A percentile compares a stretch with the other conserved stretches of the same genome.
These are phyloP conservation scores for Tenebrosternarchus preto DNA, from an alignment of 2,113 vertebrate genomes.

Conservation along the genomic window DNA sequence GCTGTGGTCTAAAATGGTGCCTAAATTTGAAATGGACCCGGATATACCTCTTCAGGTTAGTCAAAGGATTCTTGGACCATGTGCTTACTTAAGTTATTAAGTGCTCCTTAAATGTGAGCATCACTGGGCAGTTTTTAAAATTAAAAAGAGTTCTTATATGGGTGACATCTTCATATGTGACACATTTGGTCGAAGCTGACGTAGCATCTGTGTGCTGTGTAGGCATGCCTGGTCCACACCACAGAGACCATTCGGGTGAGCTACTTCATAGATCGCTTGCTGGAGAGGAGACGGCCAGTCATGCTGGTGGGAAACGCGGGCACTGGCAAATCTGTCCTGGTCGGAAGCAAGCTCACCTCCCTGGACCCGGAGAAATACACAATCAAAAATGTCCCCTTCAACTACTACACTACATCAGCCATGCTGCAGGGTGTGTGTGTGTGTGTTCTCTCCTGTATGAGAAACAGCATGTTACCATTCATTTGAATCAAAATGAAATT, in stretches of 20 bases:
- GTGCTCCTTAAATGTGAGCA: background rate
- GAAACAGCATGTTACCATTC: background rate
- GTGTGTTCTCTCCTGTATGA: background rate
- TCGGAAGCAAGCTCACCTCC: slow-evolving; percentile 81
- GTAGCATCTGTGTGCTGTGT: background rate
- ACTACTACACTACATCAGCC: slow-evolving; percentile 94
- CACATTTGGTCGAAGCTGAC: background rate
- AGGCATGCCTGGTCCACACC: slow-evolving; percentile 93
- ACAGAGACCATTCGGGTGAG: slow-evolving; percentile 82
- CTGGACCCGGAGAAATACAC: slow-evolving; percentile 78
- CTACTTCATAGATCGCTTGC: slow-evolving; percentile 85
- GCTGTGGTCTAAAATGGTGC: slow-evolving; percentile 90
- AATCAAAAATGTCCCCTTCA: slow-evolving; percentile 88
- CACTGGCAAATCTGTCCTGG: slow-evolving; percentile 88
- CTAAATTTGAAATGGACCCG: slow-evolving; percentile 85
- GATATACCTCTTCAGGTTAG: slow-evolving; percentile 88
- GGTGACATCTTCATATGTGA: background rate
- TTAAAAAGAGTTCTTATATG: background rate
- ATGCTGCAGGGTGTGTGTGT: slow-evolving; percentile 85
- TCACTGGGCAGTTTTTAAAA: background rate
- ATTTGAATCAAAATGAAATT: background rate
- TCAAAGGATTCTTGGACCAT: background rate
- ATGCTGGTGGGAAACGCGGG: slow-evolving; percentile 90
- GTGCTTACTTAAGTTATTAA: background rate
- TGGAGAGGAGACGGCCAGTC: slow-evolving; percentile 77